Conservation (phyloP, 1,140 invertebrate genomes). For the Orius insidiosus region DNA sequence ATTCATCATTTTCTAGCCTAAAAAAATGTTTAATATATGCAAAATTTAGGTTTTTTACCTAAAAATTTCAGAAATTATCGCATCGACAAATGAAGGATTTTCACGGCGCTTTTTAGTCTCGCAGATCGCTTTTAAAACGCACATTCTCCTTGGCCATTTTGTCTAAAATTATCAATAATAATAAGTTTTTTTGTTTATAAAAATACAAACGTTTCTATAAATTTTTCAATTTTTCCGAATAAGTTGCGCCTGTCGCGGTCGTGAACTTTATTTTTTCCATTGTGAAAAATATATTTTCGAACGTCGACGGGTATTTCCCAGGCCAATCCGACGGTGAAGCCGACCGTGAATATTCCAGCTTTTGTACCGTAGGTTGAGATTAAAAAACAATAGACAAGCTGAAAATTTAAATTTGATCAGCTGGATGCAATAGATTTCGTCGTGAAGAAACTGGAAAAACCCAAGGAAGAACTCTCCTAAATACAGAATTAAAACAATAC, state of each 20-base stretch:
- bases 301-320: conserved; percentile 44
- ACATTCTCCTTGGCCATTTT: conserved; percentile 35
- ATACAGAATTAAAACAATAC: too few species aligned
- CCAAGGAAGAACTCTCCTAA: too few species aligned
- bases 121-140: conserved; percentile 37
- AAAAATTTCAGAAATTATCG: conserved; percentile 34
- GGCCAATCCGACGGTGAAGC: conserved; percentile 50
- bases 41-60: background rate
- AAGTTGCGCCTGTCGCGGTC: conserved; percentile 25
- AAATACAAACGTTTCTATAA: conserved; percentile 30
- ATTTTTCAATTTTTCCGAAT: conserved; percentile 29
- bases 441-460: too few species aligned
- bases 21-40: too few species aligned
- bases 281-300: conserved; percentile 23
- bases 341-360: conserved; percentile 38
- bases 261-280: conserved; percentile 21
- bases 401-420: background rate
- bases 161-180: too few species aligned
- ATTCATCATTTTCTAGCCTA: too few species aligned
- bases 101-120: conserved; percentile 22
- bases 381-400: conserved; percentile 45
- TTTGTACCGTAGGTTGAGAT: conserved; percentile 34
- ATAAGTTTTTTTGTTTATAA: too few species aligned
- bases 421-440: too few species aligned
- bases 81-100: background rate